Base-by-base conservation (phyloP, 2,888 invertebrate genomes). In the Lycaena phlaeas region DNA sequence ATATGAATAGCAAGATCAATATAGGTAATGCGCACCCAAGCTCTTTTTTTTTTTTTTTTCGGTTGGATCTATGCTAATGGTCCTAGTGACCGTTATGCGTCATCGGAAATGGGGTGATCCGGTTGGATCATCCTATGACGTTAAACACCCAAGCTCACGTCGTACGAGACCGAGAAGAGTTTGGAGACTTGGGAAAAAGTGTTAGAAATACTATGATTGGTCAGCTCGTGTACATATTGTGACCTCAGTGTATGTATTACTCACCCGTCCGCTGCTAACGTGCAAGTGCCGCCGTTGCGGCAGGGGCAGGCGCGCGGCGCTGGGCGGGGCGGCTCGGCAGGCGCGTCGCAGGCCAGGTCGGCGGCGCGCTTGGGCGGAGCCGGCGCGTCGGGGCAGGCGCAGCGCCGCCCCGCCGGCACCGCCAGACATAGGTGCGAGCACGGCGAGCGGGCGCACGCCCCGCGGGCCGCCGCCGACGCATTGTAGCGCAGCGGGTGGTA, bases 401-500 rank as follows among this genome's bases (percentile, higher is more conserved):
- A 98, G 43, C 92, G 89, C 54, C 92, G 89, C 0, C 96, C 96
- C 29, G 89, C 91, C 0, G 98, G 98, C 47, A 96, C 92, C 7
- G 94, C 84, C 30, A 98, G 88, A 73, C 98, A 98, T 48, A 98
- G 86, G 85, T 98, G 98, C 37, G 96, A 93, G 78, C 98, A 98
- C 12, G 88, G 87, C 38, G 89, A 87, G 42, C 71, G 69, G 44
- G 87, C 87, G 71, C 96, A 95, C 15, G 89, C 89, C 31, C 47
- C 53, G 27, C 67, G 75, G 34, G 89, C 57, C 0, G 92, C 73
- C 31, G 89, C 59, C 0, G 92, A 87, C 38, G 87, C 88, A 74
- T 97, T 96, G 85, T 97, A 96, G 49, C 94, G 90, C 54, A 89
- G 85, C 46, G 88, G 87, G 72, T 96, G 96, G 72, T 93, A 94